Percentiles rank a stretch among this genome's conserved stretches.
These are phyloP conservation scores for Coluber constrictor DNA, from an alignment of 2,797 vertebrate species.

Conservation along the genomic window DNA sequence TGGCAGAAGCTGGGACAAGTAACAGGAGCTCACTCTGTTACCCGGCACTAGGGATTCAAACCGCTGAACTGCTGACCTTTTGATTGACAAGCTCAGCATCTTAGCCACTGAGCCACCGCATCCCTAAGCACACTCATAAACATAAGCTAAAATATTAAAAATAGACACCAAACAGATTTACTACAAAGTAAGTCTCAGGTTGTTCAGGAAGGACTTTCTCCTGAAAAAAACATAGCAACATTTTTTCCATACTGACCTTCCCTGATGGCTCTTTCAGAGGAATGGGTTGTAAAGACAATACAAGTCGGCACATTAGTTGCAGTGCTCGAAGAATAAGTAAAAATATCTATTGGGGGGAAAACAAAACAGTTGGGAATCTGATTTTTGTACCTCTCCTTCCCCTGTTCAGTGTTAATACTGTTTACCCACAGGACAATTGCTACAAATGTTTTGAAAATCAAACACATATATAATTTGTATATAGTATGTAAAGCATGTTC, in stretches of 20 bases:
- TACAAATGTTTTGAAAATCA: background rate
- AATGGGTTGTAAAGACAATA: conserved; percentile 90
- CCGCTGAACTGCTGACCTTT: too few relatives aligned
- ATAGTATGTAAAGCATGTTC: background rate
- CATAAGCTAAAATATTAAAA: background rate
- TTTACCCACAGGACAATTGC: background rate
- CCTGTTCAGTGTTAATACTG: background rate
- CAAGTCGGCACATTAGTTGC: conserved; percentile 84
- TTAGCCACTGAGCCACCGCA: too few relatives aligned
- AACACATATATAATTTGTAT: background rate
- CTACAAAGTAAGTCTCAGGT: background rate
- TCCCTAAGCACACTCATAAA: background rate
- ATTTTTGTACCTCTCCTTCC: background rate
- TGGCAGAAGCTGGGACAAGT: too few relatives aligned
- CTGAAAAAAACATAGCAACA: background rate
- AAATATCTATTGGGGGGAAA: conserved; percentile 78
- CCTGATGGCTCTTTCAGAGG: conserved; percentile 77
- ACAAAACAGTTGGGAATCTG: background rate
- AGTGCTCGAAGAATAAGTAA: conserved; percentile 87
- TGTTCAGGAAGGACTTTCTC: background rate
- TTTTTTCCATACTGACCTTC: conserved; percentile 73
- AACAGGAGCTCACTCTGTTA: too few relatives aligned
- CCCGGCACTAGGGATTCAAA: too few relatives aligned
- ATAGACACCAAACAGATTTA: background rate
- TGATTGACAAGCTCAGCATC: too few relatives aligned